Base-by-base conservation (phyloP, 2,113 vertebrate genomes). In the Myotis yumanensis region DNA sequence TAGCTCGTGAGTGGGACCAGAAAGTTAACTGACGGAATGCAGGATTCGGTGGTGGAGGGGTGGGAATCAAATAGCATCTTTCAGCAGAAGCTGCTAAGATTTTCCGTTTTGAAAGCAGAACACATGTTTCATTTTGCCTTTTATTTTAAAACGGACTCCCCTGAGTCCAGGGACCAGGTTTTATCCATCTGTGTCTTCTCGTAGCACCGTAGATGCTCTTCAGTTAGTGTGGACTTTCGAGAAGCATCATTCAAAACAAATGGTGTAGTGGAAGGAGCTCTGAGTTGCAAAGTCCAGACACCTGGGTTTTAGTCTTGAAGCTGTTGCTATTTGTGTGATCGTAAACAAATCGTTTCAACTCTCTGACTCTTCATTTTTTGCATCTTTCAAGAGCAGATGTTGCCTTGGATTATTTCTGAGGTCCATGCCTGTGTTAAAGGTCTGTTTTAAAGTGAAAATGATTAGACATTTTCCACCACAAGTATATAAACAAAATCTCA, bases 391-490 rank as follows among this genome's bases (percentile, higher is more conserved):
- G 85, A 81, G 79, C 28, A 40, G 57, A 86, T 40, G 43, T 89
- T 89, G n/a, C 51, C 59, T 64, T 72, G 30, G 32, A 54, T 72
- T 85, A 35, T 94, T 94, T 87, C 40, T 54, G 35, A 80, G 46
- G 51, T 43, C 76, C 12, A 20, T 51, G 54, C 25, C 37, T 86
- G 11, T 52, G 35, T 80, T 88, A 75, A 95, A 79, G 73, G n/a
- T 72, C 88, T 51, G 66, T 82, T 91, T 93, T 91, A 76, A 96
- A 93, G 35, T 93, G 66, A 81, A 81, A 59, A 84, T 93, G 46
- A 68, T 85, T 57, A 91, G 87, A 92, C 22, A 62, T 14, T 88
- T 96, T 85, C 64, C 17, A 57, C 18, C n/a, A 40, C 28, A 69
- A 71, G 37, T 88, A 46, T 22, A 66, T 28, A 84, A 85, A 69